Evolutionary conservation across 92 coral and sea anemone genomes (phyloP), one percentile per base, ranked within the genome.

Genomic region (Phenganax marumi): DNA sequence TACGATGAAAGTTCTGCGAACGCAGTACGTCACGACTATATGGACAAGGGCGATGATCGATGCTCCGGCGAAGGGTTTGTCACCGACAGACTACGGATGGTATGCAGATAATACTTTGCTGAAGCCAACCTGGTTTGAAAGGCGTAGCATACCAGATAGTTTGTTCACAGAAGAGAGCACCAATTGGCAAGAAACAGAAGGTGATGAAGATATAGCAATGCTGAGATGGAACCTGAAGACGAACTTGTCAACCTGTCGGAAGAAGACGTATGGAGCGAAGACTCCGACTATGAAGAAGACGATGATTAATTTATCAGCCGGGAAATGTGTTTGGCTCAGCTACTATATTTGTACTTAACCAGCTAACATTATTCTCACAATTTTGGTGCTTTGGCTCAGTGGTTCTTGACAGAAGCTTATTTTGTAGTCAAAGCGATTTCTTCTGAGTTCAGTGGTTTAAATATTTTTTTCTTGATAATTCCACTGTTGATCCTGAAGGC

Each of bases 61-160:
- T 3, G n/a, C n/a, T 64, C 70, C 43, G 0, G 46, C 10, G 70
- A 7, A 64, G 1, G 70, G 19, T 25, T 64, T 64, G 46, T 64
- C 70, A 64, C 70, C 70, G 21, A 64, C 70, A 22, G 70, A 64
- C 8, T 64, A 64, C 19, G 54, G 76, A 23, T 70, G 76, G 76
- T 48, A 70, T 48, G 55, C 2, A 8, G 56, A 70, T 43, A 22
- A 70, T 53, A 43, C 21, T 21, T 18, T 70, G 1, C 33, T 70
- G 17, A 70, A 70, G 76, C 54, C 76, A 47, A 70, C 56, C 53
- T 70, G 76, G 76, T 70, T 70, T 50, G 54, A 70, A 43, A 53
- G 76, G 1, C 76, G 17, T 10, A 53, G 54, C 8, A 43, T 48
- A 48, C 76, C 76, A 70, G 55, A 48, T 50, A 43, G 76, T 21